phyloP scores from a whole-genome alignment of 2,797 vertebrate genomes.

The Peromyscus attwateri region DNA sequence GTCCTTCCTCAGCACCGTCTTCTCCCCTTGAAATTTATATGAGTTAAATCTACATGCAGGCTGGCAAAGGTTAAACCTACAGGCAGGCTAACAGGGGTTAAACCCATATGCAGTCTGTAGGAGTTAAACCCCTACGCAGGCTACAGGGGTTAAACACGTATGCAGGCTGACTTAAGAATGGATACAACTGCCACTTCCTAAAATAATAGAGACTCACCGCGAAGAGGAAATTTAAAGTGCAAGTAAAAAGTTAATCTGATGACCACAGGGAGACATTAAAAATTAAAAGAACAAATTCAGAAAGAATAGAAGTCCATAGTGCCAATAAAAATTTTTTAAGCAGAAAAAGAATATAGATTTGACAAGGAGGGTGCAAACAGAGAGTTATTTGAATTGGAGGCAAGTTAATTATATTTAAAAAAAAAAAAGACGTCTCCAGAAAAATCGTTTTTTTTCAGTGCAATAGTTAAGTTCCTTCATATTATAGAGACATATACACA shows the following conservation, averaged over 20 bases:
- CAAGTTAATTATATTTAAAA: conserved; percentile 84
- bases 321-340: conserved; percentile 50
- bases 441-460: conserved; percentile 76
- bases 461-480: conserved; percentile 89
- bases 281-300: conserved; percentile 62
- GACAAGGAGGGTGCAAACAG: conserved; percentile 63
- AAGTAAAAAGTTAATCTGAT: conserved; percentile 70
- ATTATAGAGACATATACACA: conserved; percentile 88
- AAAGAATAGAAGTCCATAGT: conserved; percentile 57
- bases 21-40: background rate
- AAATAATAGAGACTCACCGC: background rate
- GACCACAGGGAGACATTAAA: conserved; percentile 68
- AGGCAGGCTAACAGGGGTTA: background rate
- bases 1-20: background rate
- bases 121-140: no score
- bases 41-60: background rate
- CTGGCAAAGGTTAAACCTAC: background rate
- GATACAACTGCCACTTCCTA: background rate
- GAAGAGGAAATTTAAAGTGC: conserved; percentile 67
- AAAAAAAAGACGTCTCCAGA: conserved; percentile 84
- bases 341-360: conserved; percentile 66
- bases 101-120: background rate
- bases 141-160: background rate
- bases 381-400: conserved; percentile 76
- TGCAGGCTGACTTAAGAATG: background rate